Conservation (phyloP, 1,140 invertebrate species). For the Helicoverpa armigera region DNA sequence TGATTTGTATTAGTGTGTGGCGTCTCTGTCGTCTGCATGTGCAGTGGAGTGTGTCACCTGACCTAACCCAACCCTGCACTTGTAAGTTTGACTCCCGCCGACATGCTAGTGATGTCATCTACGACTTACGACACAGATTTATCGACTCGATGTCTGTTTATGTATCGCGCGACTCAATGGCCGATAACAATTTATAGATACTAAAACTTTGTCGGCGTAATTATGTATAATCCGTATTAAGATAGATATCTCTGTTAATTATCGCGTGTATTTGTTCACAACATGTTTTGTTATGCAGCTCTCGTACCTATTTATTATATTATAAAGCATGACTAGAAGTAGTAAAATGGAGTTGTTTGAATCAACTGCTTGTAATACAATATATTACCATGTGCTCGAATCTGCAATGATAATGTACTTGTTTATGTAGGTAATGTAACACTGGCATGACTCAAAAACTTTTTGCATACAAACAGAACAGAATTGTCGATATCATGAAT, state of each 20-base stretch:
- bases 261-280: background rate
- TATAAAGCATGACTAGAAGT: background rate
- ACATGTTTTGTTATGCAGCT: background rate
- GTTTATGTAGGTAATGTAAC: constrained; percentile 9
- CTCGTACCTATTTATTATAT: background rate
- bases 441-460: constrained; percentile 1
- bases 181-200: background rate
- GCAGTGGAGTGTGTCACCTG: constrained; percentile 78
- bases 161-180: background rate
- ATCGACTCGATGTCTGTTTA: constrained; percentile 48
- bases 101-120: constrained; percentile 57
- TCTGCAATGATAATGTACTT: constrained; percentile 22
- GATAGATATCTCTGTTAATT: background rate
- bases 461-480: constrained; percentile 3
- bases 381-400: constrained; percentile 8
- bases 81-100: constrained; percentile 71
- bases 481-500: constrained; percentile 31
- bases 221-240: constrained; percentile 1
- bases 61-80: constrained; percentile 83
- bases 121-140: constrained; percentile 32
- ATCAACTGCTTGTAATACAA: constrained; percentile 4
- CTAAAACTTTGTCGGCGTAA: background rate
- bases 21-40: constrained; percentile 61
- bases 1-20: constrained; percentile 54
- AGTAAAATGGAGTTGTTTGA: background rate